Conservation (phyloP, 2,113 vertebrate genomes). For the Phylloscopus whistleri region DNA sequence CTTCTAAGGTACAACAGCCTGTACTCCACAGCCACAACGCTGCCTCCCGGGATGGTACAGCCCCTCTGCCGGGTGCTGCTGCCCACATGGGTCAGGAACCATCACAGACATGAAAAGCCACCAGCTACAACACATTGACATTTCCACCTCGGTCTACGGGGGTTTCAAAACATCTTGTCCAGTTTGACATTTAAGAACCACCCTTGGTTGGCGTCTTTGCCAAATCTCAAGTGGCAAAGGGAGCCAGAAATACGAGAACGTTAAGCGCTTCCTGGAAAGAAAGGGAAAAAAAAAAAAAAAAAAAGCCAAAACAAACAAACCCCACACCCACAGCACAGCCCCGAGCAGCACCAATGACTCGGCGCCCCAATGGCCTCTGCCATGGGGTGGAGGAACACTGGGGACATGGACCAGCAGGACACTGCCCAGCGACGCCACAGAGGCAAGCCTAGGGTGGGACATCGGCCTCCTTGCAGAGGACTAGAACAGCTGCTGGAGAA, state of each 20-base stretch:
- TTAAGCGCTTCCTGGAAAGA: slow-evolving; percentile 30
- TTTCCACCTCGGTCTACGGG: neutral
- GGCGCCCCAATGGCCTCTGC: rapidly evolving
- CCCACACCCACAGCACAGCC: neutral
- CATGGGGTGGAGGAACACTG: rapidly evolving
- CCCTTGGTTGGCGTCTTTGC: neutral
- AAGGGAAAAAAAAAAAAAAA: neutral
- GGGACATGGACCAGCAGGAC: neutral
- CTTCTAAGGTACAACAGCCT: neutral
- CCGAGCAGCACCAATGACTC: neutral
- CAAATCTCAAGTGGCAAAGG: slow-evolving; percentile 31
- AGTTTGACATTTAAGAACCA: neutral
- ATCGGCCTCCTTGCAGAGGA: neutral
- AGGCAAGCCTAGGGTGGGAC: rapidly evolving
- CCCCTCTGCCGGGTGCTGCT: neutral
- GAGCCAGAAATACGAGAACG: slow-evolving; percentile 23
- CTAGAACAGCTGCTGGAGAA: neutral
- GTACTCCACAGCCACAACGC: neutral
- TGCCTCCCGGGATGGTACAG: neutral
- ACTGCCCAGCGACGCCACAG: neutral
- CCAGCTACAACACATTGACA: neutral
- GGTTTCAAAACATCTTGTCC: neutral
- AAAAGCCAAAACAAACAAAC: slow-evolving; percentile 20
- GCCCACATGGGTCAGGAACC: neutral
- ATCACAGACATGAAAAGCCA: neutral